Base-by-base conservation (phyloP, 2,888 invertebrate species). In the Monoplex corrugatus region DNA sequence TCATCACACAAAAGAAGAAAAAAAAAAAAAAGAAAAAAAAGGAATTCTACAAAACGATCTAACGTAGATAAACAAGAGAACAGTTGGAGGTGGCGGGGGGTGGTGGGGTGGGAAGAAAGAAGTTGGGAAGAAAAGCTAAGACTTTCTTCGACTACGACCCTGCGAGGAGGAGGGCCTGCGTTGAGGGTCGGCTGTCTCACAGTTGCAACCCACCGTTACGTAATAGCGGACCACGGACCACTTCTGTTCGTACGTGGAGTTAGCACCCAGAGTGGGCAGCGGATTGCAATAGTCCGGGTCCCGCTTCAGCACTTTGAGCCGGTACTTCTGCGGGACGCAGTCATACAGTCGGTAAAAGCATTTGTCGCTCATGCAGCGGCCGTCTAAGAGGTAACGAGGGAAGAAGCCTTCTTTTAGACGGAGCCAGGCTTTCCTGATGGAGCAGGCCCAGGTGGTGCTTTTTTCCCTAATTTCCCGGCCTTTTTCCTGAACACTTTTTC, bases 311-410 rank as follows among this genome's bases (percentile, higher is more conserved):
- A 95, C 91, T 90, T 93, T 93, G 68, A 95, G 92, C 78, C 93
- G 91, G 91, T 95, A 95, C 82, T 92, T 92, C 85, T 93, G 93
- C 28, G 94, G 94, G 43, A 92, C 93, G 92, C 95, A 95, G 86
- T 92, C 92, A 89, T 95, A 94, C 87, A 94, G 90, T n/a, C 93
- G 92, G 90, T 93, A 94, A 89, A 95, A 94, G 90, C 95, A 95
- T 80, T 93, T 93, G 68, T 93, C 91, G 68, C 92, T 92, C 82
- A 90, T 90, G 90, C 95, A 95, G 40, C 91, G 89, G 5, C 94
- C 94, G 16, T 93, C 93, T 87, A 91, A 91, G 82, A 95, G 89
- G 63, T 92, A 92, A 3, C 91, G 91, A 5, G 95, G 95, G 91
- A 94, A 95, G 89, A 93, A 93, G 10, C 92, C 95, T 10, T 92